Evolutionary conservation across 2,797 vertebrate species (phyloP).

Genomic region (Mareca penelope): DNA sequence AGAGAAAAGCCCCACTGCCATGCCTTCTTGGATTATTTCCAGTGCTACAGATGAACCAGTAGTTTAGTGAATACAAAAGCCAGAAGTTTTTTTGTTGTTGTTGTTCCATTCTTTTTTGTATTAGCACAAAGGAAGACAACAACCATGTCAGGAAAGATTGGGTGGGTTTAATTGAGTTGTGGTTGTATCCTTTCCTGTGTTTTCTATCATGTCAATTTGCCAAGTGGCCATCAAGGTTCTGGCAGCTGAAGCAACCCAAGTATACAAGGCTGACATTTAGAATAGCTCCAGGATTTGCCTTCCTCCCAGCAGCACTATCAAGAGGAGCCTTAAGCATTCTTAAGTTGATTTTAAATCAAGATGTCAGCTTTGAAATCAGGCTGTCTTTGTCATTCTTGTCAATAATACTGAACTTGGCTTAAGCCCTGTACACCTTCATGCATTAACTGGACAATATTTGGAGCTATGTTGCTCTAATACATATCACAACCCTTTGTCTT

Average conservation of each 20-base stretch:
- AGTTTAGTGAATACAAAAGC: slow-evolving; percentile 10
- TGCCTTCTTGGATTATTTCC: slow-evolving; percentile 29
- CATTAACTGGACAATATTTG: not conserved
- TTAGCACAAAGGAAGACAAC: not conserved
- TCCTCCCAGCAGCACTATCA: slow-evolving; percentile 52
- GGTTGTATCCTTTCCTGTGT: slow-evolving; percentile 47
- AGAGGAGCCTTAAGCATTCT: slow-evolving; percentile 50
- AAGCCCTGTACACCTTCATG: slow-evolving; percentile 23
- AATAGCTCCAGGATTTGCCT: slow-evolving; percentile 61
- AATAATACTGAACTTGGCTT: slow-evolving; percentile 28
- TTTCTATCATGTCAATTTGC: slow-evolving; percentile 70
- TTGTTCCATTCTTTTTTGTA: not conserved
- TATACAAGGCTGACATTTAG: slow-evolving; percentile 70
- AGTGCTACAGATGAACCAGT: not conserved
- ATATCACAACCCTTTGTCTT: not conserved
- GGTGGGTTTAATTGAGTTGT: slow-evolving; percentile 31
- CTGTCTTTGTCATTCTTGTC: slow-evolving; percentile 41
- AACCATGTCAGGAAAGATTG: slow-evolving; percentile 22
- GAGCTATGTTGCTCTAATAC: not conserved
- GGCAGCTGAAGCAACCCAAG: slow-evolving; percentile 54
- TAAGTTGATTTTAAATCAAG: slow-evolving; percentile 65
- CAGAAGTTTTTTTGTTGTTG: not conserved
- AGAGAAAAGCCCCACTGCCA: not conserved
- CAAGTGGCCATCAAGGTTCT: slow-evolving; percentile 67
- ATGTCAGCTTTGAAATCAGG: slow-evolving; percentile 63